Evolutionary conservation across 2,113 vertebrate species (phyloP).

Genomic region (Felis catus): F.catus_Fca126_mat1.0 CM031416.1:45405501-45406000

Average conservation of each 20-base stretch:
- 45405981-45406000: too few relatives aligned
- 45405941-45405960: too few relatives aligned
- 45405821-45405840: neutral
- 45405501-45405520: fast-evolving
- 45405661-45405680: neutral
- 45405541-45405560: neutral
- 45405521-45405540: fast-evolving
- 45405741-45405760: neutral
- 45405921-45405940: too few relatives aligned
- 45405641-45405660: neutral
- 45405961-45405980: too few relatives aligned
- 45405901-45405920: neutral
- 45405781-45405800: neutral
- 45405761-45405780: neutral
- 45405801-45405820: neutral
- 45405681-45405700: neutral
- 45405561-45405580: neutral
- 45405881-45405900: neutral
- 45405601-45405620: neutral
- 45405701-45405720: neutral
- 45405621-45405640: neutral
- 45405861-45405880: neutral
- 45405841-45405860: neutral
- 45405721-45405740: neutral
- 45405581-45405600: neutral